phyloP scores from a whole-genome alignment of 2,797 vertebrate species.

The Phrynocephalus vlangalii region DNA sequence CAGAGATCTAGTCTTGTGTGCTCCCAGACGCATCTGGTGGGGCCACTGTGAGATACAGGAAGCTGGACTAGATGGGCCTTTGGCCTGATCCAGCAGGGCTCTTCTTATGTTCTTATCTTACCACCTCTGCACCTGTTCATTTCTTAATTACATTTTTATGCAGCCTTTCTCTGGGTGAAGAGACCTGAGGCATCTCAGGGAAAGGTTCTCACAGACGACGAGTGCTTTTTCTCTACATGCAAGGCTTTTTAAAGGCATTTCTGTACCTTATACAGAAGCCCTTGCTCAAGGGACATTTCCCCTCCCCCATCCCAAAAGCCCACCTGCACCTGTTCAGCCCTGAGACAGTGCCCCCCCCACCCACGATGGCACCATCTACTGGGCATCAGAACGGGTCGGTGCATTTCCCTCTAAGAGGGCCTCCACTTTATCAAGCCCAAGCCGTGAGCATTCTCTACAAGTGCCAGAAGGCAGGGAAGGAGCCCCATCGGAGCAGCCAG shows the following conservation, averaged over 20 bases:
- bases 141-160: neutral
- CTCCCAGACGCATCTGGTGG: too few relatives aligned
- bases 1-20: too few relatives aligned
- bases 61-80: too few relatives aligned
- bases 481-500: neutral
- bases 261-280: neutral
- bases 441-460: conserved; percentile 8
- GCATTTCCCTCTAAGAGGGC: neutral
- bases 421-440: neutral
- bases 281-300: neutral
- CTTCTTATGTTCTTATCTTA: too few relatives aligned
- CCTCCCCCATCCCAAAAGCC: too few relatives aligned
- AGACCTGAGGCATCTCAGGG: neutral
- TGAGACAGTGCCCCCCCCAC: neutral
- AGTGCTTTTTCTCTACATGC: neutral
- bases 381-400: neutral
- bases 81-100: too few relatives aligned
- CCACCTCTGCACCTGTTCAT: neutral
- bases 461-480: conserved; percentile 20
- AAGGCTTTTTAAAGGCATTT: neutral
- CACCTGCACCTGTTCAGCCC: too few relatives aligned
- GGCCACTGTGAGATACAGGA: too few relatives aligned
- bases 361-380: neutral
- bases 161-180: neutral
- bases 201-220: too few relatives aligned